Base-by-base conservation (phyloP, 2,113 vertebrate genomes). In the Sapayoa aenigma region DNA sequence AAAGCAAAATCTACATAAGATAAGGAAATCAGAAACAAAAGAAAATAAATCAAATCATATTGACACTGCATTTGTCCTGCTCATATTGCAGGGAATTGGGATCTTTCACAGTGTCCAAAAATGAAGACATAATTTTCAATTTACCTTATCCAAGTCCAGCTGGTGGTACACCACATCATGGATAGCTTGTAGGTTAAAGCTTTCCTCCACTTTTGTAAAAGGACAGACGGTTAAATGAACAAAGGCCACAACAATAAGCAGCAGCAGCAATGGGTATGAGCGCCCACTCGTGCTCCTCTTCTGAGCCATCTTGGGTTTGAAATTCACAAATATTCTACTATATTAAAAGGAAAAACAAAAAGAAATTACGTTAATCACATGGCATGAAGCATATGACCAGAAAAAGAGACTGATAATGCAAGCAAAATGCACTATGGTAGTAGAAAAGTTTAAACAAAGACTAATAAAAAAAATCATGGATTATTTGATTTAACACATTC, bases 171-270 rank as follows among this genome's bases (percentile, higher is more conserved):
- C 93, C 94, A 99, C 97, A 89, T 99, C 99, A 35, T 99, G 99
- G 18, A 91, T 90, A 5, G 99, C 99, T 97, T 99, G 99, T 47
- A 99, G 96, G 67, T 98, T 99, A 93, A 99, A 99, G 92, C 99
- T 99, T 91, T 99, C 99, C 77, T 99, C 99, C 39, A 99, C 99
- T 97, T 99, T 99, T 12, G 99, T 98, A 62, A 98, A 99, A 20
- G 99, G 99, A 65, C 99, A 99, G 50, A 97, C 75, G 3, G 97
- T 76, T 67, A 99, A 93, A 97, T 99, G 99, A 76, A 98, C 18
- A 11, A 98, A 87, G 12, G 98, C 97, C 2, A 98, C 97, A 0
- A 65, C 72, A 72, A 98, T 71, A 4, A 99, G 77, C 17, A 99
- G 93, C 63, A 98, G 67, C 39, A 99, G 92, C 65, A 95, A 27